Conservation (phyloP, 2,113 vertebrate species). For the Girardinichthys multiradiatus region DNA sequence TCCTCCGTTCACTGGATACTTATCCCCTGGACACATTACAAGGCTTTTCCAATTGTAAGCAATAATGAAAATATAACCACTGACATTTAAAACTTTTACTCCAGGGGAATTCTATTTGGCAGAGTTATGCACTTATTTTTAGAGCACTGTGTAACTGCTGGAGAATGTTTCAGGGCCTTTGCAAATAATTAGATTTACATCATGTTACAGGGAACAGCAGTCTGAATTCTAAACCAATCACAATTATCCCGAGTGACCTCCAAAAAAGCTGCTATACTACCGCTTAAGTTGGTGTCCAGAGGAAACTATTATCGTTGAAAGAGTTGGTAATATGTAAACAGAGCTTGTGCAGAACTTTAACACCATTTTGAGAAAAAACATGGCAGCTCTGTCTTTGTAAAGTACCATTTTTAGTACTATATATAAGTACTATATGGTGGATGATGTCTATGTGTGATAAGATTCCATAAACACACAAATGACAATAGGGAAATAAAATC, state of each 20-base stretch:
- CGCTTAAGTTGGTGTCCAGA: background rate
- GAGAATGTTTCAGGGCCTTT: background rate
- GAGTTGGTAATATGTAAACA: background rate
- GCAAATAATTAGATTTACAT: background rate
- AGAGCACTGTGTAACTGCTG: background rate
- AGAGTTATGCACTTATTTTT: background rate
- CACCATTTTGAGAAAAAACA: background rate
- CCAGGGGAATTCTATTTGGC: background rate
- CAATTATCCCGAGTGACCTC: background rate
- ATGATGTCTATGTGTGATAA: no score
- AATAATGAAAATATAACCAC: slow-evolving; percentile 41
- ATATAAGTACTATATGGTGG: no score
- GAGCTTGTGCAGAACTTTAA: background rate
- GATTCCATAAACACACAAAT: no score
- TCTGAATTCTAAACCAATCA: background rate
- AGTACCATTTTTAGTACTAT: no score
- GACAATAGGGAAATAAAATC: no score
- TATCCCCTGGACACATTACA: slow-evolving; percentile 21
- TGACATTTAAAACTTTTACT: slow-evolving; percentile 22
- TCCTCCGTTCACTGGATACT: slow-evolving; percentile 26
- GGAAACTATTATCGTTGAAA: background rate
- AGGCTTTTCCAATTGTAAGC: slow-evolving; percentile 40
- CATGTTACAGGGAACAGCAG: background rate
- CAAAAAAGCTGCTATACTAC: background rate
- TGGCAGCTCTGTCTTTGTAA: no score